Base-by-base conservation (phyloP, 2,797 vertebrate species). In the Tinamus major region DNA sequence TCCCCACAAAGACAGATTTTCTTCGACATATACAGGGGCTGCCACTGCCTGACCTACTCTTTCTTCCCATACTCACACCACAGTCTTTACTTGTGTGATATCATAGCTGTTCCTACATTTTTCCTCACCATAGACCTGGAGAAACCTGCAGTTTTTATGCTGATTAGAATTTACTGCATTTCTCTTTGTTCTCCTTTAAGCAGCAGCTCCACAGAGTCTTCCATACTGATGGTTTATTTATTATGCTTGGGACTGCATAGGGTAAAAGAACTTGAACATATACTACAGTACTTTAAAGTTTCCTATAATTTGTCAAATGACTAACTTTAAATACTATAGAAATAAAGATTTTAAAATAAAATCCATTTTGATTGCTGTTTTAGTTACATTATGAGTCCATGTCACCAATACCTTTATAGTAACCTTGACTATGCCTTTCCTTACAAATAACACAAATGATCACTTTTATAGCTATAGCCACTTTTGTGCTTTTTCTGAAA, bases 291-390 rank as follows among this genome's bases (percentile, higher is more conserved):
- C 4, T 87, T 75, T 3, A 68, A 68, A 41, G 16, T 70, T 87
- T 85, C 42, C 81, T 87, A 20, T 15, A 71, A 62, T 78, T 89
- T 94, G 93, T 80, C 15, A 71, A 78, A 75, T 49, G 0, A 21
- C 31, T 61, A 3, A 8, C 10, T 68, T 92, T 85, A 92, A 93
- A 83, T 55, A 71, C 41, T 58, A 76, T 19, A 55, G 59, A 65
- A 44, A 83, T 80, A 78, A 89, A 84, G 33, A 79, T 33, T 94
- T 95, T 78, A 9, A 76, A 93, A 93, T 91, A 93, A 74, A 72
- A 92, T 75, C 90, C 1, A 88, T 79, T 91, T 93, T 8, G 68
- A 7, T 93, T 85, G 15, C 7, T 39, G 20, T 16, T 16, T 89
- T 95, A 70, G 79, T 31, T 69, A 65, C 81, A 51, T 42, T 84